phyloP scores from a whole-genome alignment of 2,113 vertebrate species.

The Sinocyclocheilus anophthalmus region DNA sequence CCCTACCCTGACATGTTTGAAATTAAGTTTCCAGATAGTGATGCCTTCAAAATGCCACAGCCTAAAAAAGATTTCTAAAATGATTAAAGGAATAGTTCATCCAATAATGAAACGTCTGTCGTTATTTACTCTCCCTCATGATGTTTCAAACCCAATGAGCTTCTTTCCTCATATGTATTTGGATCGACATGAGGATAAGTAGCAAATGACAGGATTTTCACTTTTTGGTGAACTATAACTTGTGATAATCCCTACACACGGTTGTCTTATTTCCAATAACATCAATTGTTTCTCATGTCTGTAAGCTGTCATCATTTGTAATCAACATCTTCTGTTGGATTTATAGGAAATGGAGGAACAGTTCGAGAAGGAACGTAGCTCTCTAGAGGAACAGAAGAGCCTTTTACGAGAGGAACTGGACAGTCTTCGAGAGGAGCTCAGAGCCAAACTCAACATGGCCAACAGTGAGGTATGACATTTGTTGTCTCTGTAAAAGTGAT shows the following conservation, averaged over 20 bases:
- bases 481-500: not conserved
- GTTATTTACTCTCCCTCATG: too few species aligned
- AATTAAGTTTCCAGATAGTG: slow-evolving; percentile 14
- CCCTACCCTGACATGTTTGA: not conserved
- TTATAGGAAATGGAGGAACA: slow-evolving; percentile 92
- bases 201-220: not conserved
- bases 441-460: slow-evolving; percentile 82
- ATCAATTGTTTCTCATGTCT: not conserved
- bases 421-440: slow-evolving; percentile 85
- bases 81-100: too few species aligned
- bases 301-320: not conserved
- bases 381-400: slow-evolving; percentile 91
- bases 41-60: slow-evolving; percentile 20
- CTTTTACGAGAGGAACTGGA: slow-evolving; percentile 86
- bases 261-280: not conserved
- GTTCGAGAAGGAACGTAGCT: slow-evolving; percentile 86
- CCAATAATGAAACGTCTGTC: too few species aligned
- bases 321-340: not conserved
- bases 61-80: not conserved
- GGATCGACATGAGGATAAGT: not conserved
- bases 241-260: not conserved
- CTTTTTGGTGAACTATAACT: not conserved
- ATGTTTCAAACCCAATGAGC: not conserved
- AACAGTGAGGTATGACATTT: slow-evolving; percentile 82
- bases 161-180: not conserved